Percentiles rank a stretch among this genome's conserved stretches.
These are phyloP conservation scores for Henricia sp. DNA, from an alignment of 53 echinoderm and acorn worm genomes.

Conservation along the genomic window DNA sequence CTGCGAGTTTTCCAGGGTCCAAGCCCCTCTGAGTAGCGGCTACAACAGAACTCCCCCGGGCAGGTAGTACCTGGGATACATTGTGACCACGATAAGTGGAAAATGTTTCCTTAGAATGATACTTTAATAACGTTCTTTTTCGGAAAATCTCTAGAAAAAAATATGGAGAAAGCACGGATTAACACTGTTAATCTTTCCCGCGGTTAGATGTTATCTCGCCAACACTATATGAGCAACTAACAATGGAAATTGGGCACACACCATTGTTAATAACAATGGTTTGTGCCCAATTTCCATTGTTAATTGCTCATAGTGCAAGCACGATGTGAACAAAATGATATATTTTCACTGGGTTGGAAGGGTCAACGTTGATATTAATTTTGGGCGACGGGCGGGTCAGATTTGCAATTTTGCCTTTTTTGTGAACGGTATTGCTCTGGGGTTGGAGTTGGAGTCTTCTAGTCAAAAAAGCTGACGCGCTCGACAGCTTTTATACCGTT, in stretches of 20 bases:
- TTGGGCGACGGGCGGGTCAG: too few species aligned
- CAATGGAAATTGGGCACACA: too few species aligned
- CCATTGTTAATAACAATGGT: too few species aligned
- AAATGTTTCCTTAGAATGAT: not conserved
- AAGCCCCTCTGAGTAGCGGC: not conserved
- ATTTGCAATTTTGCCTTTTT: too few species aligned
- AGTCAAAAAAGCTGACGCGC: too few species aligned
- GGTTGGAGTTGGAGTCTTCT: too few species aligned
- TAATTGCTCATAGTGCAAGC: not conserved
- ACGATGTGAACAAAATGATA: not conserved
- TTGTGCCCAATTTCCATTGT: too few species aligned
- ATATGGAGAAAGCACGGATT: constrained; percentile 25
- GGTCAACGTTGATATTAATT: not conserved
- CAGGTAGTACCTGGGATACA: not conserved
- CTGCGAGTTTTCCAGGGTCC: not conserved
- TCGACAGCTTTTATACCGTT: too few species aligned
- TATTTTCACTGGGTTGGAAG: not conserved
- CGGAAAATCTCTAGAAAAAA: not conserved
- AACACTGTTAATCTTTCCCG: constrained; percentile 11
- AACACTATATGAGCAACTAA: not conserved
- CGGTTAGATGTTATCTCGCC: constrained; percentile 23
- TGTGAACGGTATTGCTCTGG: too few species aligned
- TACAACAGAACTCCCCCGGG: not conserved
- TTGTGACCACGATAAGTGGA: not conserved
- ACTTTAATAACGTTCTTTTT: constrained; percentile 15